A percentile compares a stretch with the other conserved stretches of the same genome.
phyloP scores from a whole-genome alignment of 1,140 invertebrate species.

The Diuraphis noxia region DNA sequence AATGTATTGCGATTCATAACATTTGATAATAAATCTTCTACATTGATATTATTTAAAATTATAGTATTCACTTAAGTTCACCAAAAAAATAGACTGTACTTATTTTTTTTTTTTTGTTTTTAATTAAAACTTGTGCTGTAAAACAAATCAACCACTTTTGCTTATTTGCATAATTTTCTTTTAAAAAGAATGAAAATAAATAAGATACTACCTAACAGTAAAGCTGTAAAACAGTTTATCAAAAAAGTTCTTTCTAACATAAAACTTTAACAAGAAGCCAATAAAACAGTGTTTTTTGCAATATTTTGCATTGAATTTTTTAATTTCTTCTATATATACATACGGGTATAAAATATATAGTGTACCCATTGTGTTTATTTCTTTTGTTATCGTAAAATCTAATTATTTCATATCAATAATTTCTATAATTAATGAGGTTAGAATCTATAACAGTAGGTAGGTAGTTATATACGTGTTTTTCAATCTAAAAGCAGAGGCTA shows the following conservation, averaged over 20 bases:
- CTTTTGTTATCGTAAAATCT: not conserved
- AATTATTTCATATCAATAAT: not conserved
- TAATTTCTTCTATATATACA: not conserved
- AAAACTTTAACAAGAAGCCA: constrained; percentile 16
- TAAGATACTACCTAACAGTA: constrained; percentile 22
- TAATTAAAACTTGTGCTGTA: not conserved
- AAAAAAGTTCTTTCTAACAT: constrained; percentile 17
- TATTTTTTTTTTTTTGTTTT: constrained; percentile 20
- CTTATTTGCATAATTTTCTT: constrained; percentile 19
- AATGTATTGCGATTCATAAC: too few relatives aligned
- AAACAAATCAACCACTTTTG: not conserved
- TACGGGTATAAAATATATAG: not conserved
- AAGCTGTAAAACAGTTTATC: constrained; percentile 34
- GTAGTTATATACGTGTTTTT: not conserved
- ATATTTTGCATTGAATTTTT: not conserved
- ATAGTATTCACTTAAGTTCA: not conserved
- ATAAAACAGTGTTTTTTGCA: not conserved
- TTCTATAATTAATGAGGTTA: not conserved
- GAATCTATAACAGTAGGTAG: too few relatives aligned
- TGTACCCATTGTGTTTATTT: not conserved
- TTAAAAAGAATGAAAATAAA: constrained; percentile 30
- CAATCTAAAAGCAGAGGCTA: too few relatives aligned
- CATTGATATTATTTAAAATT: too few relatives aligned
- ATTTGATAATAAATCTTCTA: too few relatives aligned
- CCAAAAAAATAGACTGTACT: not conserved